Percentiles rank a stretch among this genome's conserved stretches.
phyloP scores from a whole-genome alignment of 2,888 invertebrate species.

The Laothoe populi region DNA sequence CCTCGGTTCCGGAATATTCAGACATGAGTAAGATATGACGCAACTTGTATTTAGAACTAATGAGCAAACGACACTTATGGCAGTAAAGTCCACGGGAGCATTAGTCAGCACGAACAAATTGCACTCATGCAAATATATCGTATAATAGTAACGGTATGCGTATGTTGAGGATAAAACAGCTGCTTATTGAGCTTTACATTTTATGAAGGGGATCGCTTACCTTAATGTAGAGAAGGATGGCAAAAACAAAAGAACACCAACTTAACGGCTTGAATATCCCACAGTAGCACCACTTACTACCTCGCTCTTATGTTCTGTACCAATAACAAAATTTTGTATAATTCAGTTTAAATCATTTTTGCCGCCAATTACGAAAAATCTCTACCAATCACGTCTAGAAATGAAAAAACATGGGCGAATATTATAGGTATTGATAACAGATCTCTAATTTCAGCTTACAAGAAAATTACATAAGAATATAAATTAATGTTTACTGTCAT shows the following conservation, averaged over 20 bases:
- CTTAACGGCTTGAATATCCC: no score
- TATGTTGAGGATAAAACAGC: no score
- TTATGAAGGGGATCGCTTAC: no score
- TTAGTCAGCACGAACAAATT: slow-evolving; percentile 22
- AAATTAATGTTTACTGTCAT: slow-evolving; percentile 13
- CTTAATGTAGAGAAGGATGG: no score
- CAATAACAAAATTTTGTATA: no score
- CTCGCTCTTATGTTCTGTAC: no score
- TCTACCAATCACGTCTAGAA: neutral
- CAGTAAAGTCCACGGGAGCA: slow-evolving; percentile 23
- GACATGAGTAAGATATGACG: slow-evolving; percentile 26
- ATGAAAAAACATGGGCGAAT: neutral
- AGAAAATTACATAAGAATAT: slow-evolving; percentile 7
- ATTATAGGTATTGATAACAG: slow-evolving; percentile 4
- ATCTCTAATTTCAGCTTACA: slow-evolving; percentile 3
- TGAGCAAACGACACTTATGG: slow-evolving; percentile 12
- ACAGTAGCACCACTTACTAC: no score
- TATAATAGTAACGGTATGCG: neutral
- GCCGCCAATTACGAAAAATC: neutral
- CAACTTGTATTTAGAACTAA: slow-evolving; percentile 24
- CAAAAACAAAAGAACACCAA: no score
- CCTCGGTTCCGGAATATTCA: slow-evolving; percentile 13
- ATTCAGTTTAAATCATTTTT: neutral
- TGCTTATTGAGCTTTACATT: no score
- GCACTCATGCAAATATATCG: neutral